Base-by-base conservation (phyloP, 2,113 vertebrate genomes). In the Bubo blakistoni region DNA sequence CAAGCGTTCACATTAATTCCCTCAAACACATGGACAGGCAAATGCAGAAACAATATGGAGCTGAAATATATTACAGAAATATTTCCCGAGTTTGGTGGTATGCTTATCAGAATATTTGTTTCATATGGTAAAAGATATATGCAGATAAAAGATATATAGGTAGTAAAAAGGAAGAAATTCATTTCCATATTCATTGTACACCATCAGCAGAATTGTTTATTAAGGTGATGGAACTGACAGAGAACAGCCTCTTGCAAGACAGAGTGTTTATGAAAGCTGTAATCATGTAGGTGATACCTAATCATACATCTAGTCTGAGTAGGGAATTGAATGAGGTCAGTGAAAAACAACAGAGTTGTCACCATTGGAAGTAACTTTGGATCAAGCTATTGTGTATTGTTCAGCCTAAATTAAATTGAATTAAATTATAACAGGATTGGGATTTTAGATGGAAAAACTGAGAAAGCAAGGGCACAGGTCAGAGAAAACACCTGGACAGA, bases 401-500 rank as follows among this genome's bases (percentile, higher is more conserved):
- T 90, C 74, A 21, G 25, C 54, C 51, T 85, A 86, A 90, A 92
- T 93, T 88, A 80, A 73, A 88, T 10, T 38, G 58, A 94, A 73
- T 66, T 86, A 61, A 77, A 76, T 82, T 78, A 62, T 47, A 82
- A 83, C 36, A 77, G 21, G 18, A 70, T 80, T 77, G 82, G 79
- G 85, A 92, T 78, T 93, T 95, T 40, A 82, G 46, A 59, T 15
- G 89, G 81, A 92, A 93, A 70, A 93, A n/a, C 17, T 55, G 83
- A 49, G 18, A 84, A 95, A 92, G 16, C 38, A 44, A 76, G 44
- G 69, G 36, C 63, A 86, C 5, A n/a, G 55, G 80, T 90, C 70
- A 87, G 44, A 29, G 42, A 90, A 89, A 90, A 77, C 81, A 94
- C 49, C 83, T 95, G 93, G 78, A 44, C 21, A 70, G 70, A 52